phyloP scores from a whole-genome alignment of 2,113 vertebrate species.

The Corvus cornix region DNA sequence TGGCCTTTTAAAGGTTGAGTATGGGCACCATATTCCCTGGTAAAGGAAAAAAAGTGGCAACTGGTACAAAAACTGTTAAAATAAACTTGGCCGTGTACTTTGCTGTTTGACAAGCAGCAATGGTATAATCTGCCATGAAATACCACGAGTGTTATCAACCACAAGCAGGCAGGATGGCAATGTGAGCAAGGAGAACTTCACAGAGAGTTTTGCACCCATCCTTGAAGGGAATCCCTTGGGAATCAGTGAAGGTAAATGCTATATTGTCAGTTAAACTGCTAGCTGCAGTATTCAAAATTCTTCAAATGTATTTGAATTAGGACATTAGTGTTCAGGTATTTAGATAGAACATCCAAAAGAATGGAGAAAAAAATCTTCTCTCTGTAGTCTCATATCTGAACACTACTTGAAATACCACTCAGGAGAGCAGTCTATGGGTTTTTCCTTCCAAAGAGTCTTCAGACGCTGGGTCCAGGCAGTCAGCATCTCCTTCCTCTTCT shows the following conservation, averaged over 20 bases:
- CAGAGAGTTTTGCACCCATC: not conserved
- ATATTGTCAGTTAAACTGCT: not conserved
- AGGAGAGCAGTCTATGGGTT: conserved; percentile 69
- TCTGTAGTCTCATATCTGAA: not conserved
- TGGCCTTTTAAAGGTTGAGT: not conserved
- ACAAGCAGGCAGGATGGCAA: not conserved
- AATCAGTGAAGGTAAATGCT: not conserved
- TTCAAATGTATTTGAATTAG: not conserved
- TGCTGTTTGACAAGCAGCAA: not conserved
- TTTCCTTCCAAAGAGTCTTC: conserved; percentile 71
- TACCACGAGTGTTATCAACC: not conserved
- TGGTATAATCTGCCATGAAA: not conserved
- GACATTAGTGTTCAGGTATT: not conserved
- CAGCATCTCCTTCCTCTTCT: conserved; percentile 66
- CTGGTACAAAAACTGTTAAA: not conserved
- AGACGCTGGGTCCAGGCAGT: conserved; percentile 68
- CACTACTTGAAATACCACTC: conserved; percentile 70
- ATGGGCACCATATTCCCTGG: not conserved
- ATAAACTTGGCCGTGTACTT: not conserved
- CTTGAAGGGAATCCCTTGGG: not conserved
- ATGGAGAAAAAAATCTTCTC: not conserved
- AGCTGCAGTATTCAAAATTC: not conserved
- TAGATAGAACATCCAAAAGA: not conserved
- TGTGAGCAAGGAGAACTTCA: not conserved
- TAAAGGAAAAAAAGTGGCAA: not conserved